A percentile compares a stretch with the other conserved stretches of the same genome.
These are phyloP conservation scores for Thamnophis sirtalis DNA, from an alignment of 2,113 vertebrate genomes.

Conservation along the genomic window DNA sequence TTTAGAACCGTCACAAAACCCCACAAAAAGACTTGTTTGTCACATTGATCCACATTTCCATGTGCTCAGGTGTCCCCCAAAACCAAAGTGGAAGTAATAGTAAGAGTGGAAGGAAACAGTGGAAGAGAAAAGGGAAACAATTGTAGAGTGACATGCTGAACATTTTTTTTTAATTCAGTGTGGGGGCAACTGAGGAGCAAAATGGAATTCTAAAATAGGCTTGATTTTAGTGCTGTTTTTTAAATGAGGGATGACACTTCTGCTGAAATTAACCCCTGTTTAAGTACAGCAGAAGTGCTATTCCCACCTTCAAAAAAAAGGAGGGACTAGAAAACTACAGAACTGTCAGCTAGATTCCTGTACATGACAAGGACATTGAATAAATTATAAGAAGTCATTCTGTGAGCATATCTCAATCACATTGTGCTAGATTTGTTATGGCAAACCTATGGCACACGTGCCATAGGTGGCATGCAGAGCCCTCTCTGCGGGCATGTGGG, in stretches of 20 bases:
- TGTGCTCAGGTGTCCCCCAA: neutral
- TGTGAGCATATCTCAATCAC: neutral
- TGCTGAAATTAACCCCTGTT: neutral
- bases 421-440: neutral
- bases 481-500: too few relatives aligned
- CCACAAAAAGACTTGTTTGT: neutral
- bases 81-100: neutral
- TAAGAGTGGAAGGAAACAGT: neutral
- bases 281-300: neutral
- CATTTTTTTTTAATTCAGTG: neutral
- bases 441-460: too few relatives aligned
- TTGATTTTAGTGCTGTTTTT: neutral
- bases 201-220: neutral
- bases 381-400: neutral
- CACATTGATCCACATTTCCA: neutral
- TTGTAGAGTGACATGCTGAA: neutral
- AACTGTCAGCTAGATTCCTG: neutral
- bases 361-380: neutral
- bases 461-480: too few relatives aligned
- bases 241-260: neutral
- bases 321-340: neutral
- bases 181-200: neutral
- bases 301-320: neutral
- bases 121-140: neutral
- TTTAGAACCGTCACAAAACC: neutral